phyloP scores from a whole-genome alignment of 2,888 invertebrate species.

The Drosophila subquinaria region DNA sequence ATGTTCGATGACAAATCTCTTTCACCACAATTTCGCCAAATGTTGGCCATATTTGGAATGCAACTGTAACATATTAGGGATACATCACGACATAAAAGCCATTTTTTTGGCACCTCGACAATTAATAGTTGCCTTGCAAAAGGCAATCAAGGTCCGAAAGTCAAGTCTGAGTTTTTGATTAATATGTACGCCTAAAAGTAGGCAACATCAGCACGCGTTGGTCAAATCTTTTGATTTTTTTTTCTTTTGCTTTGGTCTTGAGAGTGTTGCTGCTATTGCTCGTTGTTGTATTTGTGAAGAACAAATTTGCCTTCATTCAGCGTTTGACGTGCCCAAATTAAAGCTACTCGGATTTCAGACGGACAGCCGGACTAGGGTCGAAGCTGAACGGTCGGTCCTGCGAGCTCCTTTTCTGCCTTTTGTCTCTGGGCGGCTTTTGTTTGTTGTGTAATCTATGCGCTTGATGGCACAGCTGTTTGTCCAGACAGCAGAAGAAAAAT shows the following conservation, averaged over 20 bases:
- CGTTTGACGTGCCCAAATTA: slow-evolving; percentile 76
- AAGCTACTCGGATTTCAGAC: slow-evolving; percentile 72
- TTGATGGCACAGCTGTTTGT: slow-evolving; percentile 81
- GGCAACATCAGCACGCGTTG: slow-evolving; percentile 45
- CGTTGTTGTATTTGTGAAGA: slow-evolving; percentile 24
- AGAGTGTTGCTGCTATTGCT: slow-evolving; percentile 5
- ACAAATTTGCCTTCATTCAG: slow-evolving; percentile 80
- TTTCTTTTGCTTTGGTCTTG: not conserved
- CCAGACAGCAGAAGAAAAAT: slow-evolving; percentile 78
- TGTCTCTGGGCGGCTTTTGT: slow-evolving; percentile 78
- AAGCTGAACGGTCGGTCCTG: slow-evolving; percentile 24
- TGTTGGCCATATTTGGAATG: not conserved
- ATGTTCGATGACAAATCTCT: not conserved
- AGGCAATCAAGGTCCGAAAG: slow-evolving; percentile 31
- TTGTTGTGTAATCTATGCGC: slow-evolving; percentile 83
- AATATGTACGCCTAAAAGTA: slow-evolving; percentile 62
- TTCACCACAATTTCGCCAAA: not conserved
- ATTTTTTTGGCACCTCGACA: slow-evolving; percentile 25
- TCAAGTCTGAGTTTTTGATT: slow-evolving; percentile 65
- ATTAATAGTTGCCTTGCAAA: slow-evolving; percentile 31
- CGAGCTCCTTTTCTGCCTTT: slow-evolving; percentile 36
- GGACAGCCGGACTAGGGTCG: slow-evolving; percentile 46
- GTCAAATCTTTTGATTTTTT: slow-evolving; percentile 37
- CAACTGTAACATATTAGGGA: slow-evolving; percentile 1
- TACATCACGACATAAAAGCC: slow-evolving; percentile 28